Evolutionary conservation across 2,888 invertebrate genomes (phyloP).

Genomic region (Saturnia pavonia): DNA sequence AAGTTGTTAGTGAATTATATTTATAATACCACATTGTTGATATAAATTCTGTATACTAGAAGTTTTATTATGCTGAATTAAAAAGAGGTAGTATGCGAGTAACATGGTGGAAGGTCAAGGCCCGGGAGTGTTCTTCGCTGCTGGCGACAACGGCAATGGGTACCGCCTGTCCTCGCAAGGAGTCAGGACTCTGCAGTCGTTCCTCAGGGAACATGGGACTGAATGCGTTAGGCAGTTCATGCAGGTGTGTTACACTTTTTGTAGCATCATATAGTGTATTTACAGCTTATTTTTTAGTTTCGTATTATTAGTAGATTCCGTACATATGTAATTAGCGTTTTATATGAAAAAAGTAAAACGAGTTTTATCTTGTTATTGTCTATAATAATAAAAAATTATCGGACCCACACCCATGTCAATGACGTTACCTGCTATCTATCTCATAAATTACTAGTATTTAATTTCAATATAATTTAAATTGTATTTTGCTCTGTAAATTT

Average conservation of each 20-base stretch:
- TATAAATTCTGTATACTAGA: not conserved
- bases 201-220: slow-evolving; percentile 84
- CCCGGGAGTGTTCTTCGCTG: slow-evolving; percentile 62
- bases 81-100: slow-evolving; percentile 24
- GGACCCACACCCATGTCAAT: too few relatives aligned
- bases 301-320: too few relatives aligned
- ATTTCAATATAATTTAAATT: too few relatives aligned
- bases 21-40: not conserved
- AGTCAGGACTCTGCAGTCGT: slow-evolving; percentile 83
- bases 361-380: too few relatives aligned
- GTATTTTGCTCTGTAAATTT: too few relatives aligned
- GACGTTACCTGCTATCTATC: too few relatives aligned
- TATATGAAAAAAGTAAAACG: too few relatives aligned
- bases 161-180: slow-evolving; percentile 82
- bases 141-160: slow-evolving; percentile 77
- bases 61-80: not conserved
- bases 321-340: too few relatives aligned
- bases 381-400: too few relatives aligned
- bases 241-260: slow-evolving; percentile 70
- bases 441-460: too few relatives aligned
- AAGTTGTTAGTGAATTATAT: not conserved
- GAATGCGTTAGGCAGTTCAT: slow-evolving; percentile 85
- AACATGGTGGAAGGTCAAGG: slow-evolving; percentile 60
- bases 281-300: not conserved
- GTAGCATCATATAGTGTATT: not conserved